Base-by-base conservation (phyloP, 1,140 invertebrate genomes). In the Leucophenga varia region DNA sequence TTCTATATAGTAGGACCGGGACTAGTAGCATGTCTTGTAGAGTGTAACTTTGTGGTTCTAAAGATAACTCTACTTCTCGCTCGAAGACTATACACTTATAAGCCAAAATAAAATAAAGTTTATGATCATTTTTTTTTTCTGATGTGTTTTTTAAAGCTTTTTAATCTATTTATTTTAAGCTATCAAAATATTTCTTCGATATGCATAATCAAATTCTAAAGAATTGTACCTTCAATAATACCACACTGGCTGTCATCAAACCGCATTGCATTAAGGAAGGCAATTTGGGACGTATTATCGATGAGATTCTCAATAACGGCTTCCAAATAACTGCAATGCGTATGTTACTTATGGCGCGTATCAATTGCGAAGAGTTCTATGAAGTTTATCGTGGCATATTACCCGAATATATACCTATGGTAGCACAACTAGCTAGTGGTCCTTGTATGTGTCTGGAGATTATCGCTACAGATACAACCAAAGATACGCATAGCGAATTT, bases 301-400 rank as follows among this genome's bases (percentile, higher is more conserved):
- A 81, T 37, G 81, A 82, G 22, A 93, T 96, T 52, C 80, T 84
- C 36, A 82, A 87, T 40, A 82, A 82, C 32, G 85, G 85, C 6
- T 96, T 88, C 65, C 78, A 82, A 32, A 84, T 97, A n/a, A 86
- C 86, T 3, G 90, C 88, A 4, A 76, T 94, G 25, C 84, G 89
- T 71, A 86, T 91, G 82, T 84, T 89, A 59, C 79, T 86, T 52
- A 78, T 95, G 57, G 88, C 89, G 53, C 81, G 84, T 55, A 79
- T 85, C 3, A 88, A 93, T 76, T 90, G 89, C 18, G 89, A 91
- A 64, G 91, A 95, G 76, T 95, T 97, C 79, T 85, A 89, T 70
- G 93, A 96, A 79, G 86, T 96, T 12, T 97, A 97, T 73, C 93
- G 93, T 76, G 89, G 89, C n/a, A 86, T 95, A 45, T 79, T 93